Evolutionary conservation across 2,113 vertebrate genomes (phyloP).

Genomic region (Setophaga coronata): DNA sequence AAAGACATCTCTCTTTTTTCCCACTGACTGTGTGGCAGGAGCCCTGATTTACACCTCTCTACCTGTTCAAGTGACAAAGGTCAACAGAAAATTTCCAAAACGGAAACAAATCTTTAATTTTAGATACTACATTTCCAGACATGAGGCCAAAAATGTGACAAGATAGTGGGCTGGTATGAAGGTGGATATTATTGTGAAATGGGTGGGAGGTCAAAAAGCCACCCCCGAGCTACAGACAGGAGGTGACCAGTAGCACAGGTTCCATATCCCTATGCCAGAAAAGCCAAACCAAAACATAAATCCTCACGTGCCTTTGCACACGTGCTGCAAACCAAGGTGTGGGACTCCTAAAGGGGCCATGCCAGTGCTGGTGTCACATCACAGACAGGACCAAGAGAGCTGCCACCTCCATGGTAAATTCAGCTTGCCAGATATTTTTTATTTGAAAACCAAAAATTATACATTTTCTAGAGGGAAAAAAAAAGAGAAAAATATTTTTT

Average conservation of each 20-base stretch:
- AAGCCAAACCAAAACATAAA: constrained; percentile 45
- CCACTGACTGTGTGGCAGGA: background rate
- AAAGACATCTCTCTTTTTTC: background rate
- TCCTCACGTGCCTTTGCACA: background rate
- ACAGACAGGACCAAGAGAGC: background rate
- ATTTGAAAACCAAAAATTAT: background rate
- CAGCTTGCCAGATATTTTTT: background rate
- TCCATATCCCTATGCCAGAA: background rate
- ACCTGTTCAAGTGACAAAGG: constrained; percentile 50
- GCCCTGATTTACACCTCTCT: constrained; percentile 3
- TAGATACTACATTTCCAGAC: constrained; percentile 71
- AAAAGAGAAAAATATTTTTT: too few relatives aligned
- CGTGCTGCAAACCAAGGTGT: background rate
- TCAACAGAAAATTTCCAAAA: constrained; percentile 70
- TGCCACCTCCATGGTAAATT: background rate
- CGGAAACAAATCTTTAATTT: constrained; percentile 70
- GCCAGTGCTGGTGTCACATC: background rate
- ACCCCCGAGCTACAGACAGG: background rate
- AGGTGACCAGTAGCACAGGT: background rate
- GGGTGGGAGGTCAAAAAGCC: constrained; percentile 36
- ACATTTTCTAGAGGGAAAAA: background rate
- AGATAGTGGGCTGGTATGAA: background rate
- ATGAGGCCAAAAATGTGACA: constrained; percentile 58
- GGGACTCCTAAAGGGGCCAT: background rate
- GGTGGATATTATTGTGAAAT: background rate